Percentiles rank a stretch among this genome's conserved stretches.
phyloP scores from a whole-genome alignment of 1,140 invertebrate species.

The Drosophila nikananu region DNA sequence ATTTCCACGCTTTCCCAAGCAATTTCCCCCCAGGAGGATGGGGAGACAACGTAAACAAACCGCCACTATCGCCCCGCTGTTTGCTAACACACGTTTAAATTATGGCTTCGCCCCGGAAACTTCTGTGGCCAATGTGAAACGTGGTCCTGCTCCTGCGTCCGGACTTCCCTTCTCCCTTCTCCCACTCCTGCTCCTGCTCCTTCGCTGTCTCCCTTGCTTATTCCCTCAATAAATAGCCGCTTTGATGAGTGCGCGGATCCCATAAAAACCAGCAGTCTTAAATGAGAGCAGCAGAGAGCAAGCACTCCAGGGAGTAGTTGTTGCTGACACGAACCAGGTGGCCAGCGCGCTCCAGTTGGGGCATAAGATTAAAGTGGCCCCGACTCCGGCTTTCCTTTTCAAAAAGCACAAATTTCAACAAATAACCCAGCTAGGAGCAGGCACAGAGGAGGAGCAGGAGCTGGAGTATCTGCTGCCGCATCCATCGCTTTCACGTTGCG shows the following conservation, averaged over 20 bases:
- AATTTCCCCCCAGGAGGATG: background rate
- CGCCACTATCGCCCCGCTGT: slow-evolving; percentile 15
- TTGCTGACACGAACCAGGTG: slow-evolving; percentile 17
- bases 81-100: slow-evolving; percentile 24
- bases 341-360: slow-evolving; percentile 13
- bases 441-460: background rate
- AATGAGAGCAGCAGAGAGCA: slow-evolving; percentile 18
- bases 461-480: slow-evolving; percentile 6
- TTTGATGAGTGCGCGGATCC: slow-evolving; percentile 21
- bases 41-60: slow-evolving; percentile 21
- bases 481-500: slow-evolving; percentile 14
- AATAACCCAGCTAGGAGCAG: slow-evolving; percentile 8
- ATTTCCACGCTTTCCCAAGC: slow-evolving; percentile 10
- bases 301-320: slow-evolving; percentile 23
- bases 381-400: slow-evolving; percentile 7
- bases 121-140: slow-evolving; percentile 21
- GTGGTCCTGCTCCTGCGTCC: slow-evolving; percentile 8
- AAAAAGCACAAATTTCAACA: slow-evolving; percentile 22
- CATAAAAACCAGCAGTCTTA: slow-evolving; percentile 21
- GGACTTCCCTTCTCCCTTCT: background rate
- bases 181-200: background rate
- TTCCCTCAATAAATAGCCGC: slow-evolving; percentile 19
- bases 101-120: slow-evolving; percentile 20
- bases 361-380: slow-evolving; percentile 20
- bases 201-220: slow-evolving; percentile 1